Evolutionary conservation across 2,113 vertebrate genomes (phyloP).

Genomic region (Salvelinus alpinus): DNA sequence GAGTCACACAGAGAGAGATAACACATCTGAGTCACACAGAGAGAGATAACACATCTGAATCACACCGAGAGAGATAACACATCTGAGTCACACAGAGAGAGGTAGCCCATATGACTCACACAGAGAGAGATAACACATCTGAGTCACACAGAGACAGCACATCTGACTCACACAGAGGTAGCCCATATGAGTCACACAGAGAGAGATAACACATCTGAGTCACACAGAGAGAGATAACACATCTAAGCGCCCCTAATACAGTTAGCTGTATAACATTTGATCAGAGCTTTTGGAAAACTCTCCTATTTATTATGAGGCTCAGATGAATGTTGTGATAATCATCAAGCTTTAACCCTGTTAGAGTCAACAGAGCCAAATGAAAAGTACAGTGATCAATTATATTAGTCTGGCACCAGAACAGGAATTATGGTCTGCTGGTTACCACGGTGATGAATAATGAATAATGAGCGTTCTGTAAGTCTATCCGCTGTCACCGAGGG

Average conservation of each 20-base stretch:
- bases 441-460: too few relatives aligned
- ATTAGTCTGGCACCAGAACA: conserved; percentile 67
- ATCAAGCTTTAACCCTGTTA: conserved; percentile 57
- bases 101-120: too few relatives aligned
- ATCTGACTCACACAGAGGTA: background rate
- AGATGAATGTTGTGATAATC: conserved; percentile 60
- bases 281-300: conserved; percentile 32
- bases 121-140: too few relatives aligned
- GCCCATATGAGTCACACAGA: background rate
- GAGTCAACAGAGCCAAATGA: conserved; percentile 68
- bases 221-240: too few relatives aligned
- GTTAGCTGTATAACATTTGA: conserved; percentile 39
- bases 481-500: conserved; percentile 6
- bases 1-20: too few relatives aligned
- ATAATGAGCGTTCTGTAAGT: conserved; percentile 49
- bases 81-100: too few relatives aligned
- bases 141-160: background rate
- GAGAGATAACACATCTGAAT: too few relatives aligned
- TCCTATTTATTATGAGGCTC: conserved; percentile 38
- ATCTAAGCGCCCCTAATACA: conserved; percentile 31
- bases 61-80: too few relatives aligned
- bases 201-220: background rate
- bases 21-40: too few relatives aligned
- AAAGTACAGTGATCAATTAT: conserved; percentile 67
- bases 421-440: conserved; percentile 60